Evolutionary conservation across 2,797 vertebrate species (phyloP), one percentile per base, ranked within the genome.

Genomic region (Sternarchorhynchus goeldii): DNA sequence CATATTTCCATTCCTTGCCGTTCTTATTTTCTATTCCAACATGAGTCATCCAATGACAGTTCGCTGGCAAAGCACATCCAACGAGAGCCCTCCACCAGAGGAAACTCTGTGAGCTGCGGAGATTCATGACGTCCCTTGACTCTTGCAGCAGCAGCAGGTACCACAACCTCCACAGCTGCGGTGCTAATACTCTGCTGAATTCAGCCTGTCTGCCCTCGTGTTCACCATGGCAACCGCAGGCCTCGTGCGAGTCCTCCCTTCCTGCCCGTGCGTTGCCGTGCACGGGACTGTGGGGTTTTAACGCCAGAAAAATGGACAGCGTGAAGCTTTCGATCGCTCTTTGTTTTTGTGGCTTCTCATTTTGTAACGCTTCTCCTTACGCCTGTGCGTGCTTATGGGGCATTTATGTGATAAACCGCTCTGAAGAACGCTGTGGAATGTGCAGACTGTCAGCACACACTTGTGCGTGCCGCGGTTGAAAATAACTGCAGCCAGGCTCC

Each of bases 111-210:
- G 32, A 70, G 32, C 45, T 8, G 67, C 14, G 50, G 17, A 8
- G 50, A 16, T 55, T 70, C 67, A 45, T 31, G 67, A 70, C 6
- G 45, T 70, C 32, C 55, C 17, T 4, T 56, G 55, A 20, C n/a
- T 16, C 16, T 2, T 56, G 10, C 1, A 17, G 4, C 16, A n/a
- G n/a, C 6, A 0, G 6, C 39, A 16, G 64, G 39, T 41, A 6
- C 6, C 39, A 41, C 88, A 87, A 87, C 85, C 85, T 86, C 84
- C 80, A 85, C 39, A 63, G 72, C 83, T 81, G 82, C 85, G 84
- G 82, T 84, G 79, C 78, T 69, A 81, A 82, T 78, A 81, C 70
- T 18, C 81, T 75, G 31, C 41, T 39, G n/a, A 86, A 75, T 65
- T 82, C 84, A 83, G 21, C 3, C 25, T 25, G 25, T 50, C 20